Conservation (phyloP, 1,140 invertebrate species). For the Armadillidium nasatum region DNA sequence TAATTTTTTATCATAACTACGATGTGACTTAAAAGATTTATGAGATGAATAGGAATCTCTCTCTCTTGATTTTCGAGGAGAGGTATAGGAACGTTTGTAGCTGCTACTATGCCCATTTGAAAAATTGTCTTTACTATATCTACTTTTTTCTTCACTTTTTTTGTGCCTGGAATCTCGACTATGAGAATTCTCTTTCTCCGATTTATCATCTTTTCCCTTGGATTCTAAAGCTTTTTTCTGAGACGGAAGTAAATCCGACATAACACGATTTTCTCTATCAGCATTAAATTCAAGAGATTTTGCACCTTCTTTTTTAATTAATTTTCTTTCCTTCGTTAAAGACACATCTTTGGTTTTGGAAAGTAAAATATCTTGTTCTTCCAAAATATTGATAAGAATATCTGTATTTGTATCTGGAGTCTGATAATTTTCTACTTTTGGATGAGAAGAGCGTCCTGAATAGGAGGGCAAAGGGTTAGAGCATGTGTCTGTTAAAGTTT, state of each 20-base stretch:
- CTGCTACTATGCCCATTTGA: too few relatives aligned
- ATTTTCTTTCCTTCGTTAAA: neutral
- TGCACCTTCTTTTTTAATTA: neutral
- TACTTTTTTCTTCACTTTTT: too few relatives aligned
- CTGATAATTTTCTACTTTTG: neutral
- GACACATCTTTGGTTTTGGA: neutral
- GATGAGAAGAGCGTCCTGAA: neutral
- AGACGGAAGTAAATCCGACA: neutral
- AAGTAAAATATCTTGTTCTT: neutral
- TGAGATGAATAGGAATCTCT: too few relatives aligned
- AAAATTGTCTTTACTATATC: too few relatives aligned
- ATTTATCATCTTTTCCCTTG: too few relatives aligned
- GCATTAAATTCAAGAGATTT: neutral
- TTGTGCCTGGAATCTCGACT: too few relatives aligned
- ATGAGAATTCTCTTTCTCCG: too few relatives aligned
- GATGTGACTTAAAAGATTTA: too few relatives aligned
- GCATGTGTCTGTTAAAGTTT: neutral
- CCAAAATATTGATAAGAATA: neutral
- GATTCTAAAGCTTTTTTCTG: neutral
- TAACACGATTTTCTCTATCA: neutral
- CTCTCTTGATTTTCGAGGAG: too few relatives aligned
- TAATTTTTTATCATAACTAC: too few relatives aligned
- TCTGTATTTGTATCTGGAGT: neutral
- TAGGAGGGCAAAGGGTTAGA: neutral
- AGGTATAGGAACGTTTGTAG: too few relatives aligned